Percentiles rank a stretch among this genome's conserved stretches.
Conservation (phyloP, 2,113 vertebrate genomes). For the Lepisosteus oculatus region DNA sequence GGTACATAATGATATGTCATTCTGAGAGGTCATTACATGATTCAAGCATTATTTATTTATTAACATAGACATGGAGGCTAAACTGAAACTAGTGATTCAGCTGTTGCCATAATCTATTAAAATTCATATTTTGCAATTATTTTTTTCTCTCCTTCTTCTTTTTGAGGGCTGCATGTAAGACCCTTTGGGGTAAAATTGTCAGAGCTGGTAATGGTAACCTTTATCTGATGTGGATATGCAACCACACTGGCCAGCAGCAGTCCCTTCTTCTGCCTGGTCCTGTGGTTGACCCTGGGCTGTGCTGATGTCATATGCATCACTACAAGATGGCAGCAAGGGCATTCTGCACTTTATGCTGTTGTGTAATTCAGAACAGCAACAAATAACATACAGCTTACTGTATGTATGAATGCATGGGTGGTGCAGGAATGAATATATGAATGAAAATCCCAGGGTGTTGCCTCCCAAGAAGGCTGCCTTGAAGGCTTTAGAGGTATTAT, state of each 20-base stretch:
- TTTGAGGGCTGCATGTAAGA: slow-evolving; percentile 42
- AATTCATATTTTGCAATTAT: slow-evolving; percentile 18
- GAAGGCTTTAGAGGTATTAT: too few relatives aligned
- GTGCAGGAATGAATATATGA: too few relatives aligned
- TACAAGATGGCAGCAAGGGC: slow-evolving; percentile 10
- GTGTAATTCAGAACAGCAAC: background rate
- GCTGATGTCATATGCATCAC: background rate
- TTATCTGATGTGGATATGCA: slow-evolving; percentile 61
- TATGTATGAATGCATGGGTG: too few relatives aligned
- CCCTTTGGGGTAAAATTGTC: slow-evolving; percentile 62
- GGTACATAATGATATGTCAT: background rate
- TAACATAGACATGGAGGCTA: background rate
- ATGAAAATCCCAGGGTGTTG: too few relatives aligned
- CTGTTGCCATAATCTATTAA: slow-evolving; percentile 24
- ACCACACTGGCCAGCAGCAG: slow-evolving; percentile 56
- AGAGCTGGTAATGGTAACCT: slow-evolving; percentile 56
- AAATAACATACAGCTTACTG: too few relatives aligned
- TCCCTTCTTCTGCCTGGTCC: slow-evolving; percentile 12
- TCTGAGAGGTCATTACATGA: background rate
- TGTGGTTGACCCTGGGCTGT: background rate
- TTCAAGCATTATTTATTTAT: background rate
- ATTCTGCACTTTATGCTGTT: background rate
- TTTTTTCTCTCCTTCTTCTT: slow-evolving; percentile 27
- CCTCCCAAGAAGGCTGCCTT: too few relatives aligned
- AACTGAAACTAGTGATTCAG: slow-evolving; percentile 17